Base-by-base conservation (phyloP, 2,888 invertebrate species). In the Reticulitermes lucifugus region DNA sequence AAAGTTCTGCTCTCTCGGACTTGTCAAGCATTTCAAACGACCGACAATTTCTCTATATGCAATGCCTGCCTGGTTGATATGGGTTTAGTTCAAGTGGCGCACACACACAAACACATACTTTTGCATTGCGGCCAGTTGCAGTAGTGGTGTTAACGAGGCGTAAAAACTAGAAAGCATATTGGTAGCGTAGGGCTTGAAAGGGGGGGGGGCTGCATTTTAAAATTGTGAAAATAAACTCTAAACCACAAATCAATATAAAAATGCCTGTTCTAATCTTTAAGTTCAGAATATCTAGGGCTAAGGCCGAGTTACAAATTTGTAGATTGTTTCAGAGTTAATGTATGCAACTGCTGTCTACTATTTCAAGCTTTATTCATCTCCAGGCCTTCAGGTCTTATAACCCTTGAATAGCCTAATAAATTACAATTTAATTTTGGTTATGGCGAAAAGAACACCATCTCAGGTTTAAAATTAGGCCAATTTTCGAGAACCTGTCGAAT, bases 131-230 rank as follows among this genome's bases (percentile, higher is more conserved):
- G 73, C 41, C 41, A 73, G 73, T 73, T 73, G 35, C 73, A 73
- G 73, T 73, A 73, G 73, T 73, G 73, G 18, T 18, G 73, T 41
- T 35, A 73, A 73, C 73, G 73, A 73, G 41, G 73, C 73, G 73
- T 25, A 41, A 73, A 73, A 73, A 73, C 73, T 73, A 73, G 25
- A 73, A 29, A 41, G 41, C 73, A 41, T 41, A 73, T 73, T 73
- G 73, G 14, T 14, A 35, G 41, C 41, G 29, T 41, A 41, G 35
- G 35, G 73, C 55, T 73, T 73, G 14, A 35, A 35, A 21, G 22
- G 41, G 41, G 10, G 25, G 41, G 73, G 41, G 73, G 29, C 14
- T 73, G 18, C 41, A 65, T 65, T 65, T 25, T n/a, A 65, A 14
- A 65, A 65, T n/a, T 6, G n/a, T 65, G 65, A 12, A n/a, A 65